Base-by-base conservation (phyloP, 2,888 invertebrate species). In the Eretmocerus hayati region DNA sequence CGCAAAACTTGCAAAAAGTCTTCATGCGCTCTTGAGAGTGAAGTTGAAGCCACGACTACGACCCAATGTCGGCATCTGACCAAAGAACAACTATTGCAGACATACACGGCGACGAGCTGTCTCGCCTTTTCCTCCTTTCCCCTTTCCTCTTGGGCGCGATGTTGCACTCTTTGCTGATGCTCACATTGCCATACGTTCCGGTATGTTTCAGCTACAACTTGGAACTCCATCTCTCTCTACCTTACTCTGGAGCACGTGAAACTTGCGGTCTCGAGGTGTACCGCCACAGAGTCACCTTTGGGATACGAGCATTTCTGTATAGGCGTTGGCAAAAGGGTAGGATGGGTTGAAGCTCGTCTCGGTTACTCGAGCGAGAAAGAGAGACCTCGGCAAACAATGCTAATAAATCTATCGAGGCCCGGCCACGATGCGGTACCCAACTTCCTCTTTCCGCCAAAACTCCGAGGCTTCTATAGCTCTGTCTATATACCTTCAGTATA, bases 301-400 rank as follows among this genome's bases (percentile, higher is more conserved):
- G 43, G 23, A 31, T 39, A 40, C 37, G 46, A 32, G 53, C 57
- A 59, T 58, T 62, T 60, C 61, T 58, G 57, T 63, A 55, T 51
- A 43, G n/a, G n/a, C n/a, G 50, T 50, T 38, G 22, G 46, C 39
- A 46, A 50, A 53, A 46, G 55, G 50, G 44, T 47, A 53, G 49
- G 39, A 48, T 50, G 54, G 40, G 19, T 22, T 23, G 46, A 21
- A 19, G 16, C 36, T 46, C 38, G 41, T n/a, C n/a, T n/a, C n/a
- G 32, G 50, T 42, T 42, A 30, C 42, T 42, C 43, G 45, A 31
- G 26, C 23, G 20, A 40, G 36, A 45, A 46, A 45, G 41, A 44
- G 53, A 48, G 49, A 46, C 54, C 49, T 54, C 32, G 15, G 42
- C 49, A 48, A 54, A 52, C 52, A 54, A 54, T 54, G 52, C 54